phyloP scores from a whole-genome alignment of 2,797 vertebrate species.

The Scyliorhinus canicula region DNA sequence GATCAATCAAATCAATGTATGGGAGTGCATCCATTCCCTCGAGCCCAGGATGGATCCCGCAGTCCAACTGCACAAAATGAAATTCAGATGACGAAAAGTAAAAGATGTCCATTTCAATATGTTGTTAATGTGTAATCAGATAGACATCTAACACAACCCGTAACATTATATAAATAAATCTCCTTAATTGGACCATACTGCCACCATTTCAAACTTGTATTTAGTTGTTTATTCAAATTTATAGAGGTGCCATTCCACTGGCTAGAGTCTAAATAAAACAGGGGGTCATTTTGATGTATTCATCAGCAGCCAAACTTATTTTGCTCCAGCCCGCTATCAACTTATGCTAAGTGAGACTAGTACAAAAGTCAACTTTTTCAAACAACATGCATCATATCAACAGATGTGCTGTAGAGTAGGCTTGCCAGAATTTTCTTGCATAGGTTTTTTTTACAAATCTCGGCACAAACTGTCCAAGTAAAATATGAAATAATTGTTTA shows the following conservation, averaged over 20 bases:
- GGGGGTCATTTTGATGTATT: neutral
- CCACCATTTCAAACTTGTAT: neutral
- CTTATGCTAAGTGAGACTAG: neutral
- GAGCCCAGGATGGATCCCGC: conserved; percentile 87
- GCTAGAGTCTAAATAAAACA: neutral
- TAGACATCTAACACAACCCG: neutral
- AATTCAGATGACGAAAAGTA: neutral
- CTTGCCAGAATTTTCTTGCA: neutral
- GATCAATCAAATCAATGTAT: conserved; percentile 89
- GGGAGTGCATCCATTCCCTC: conserved; percentile 95
- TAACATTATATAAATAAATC: neutral
- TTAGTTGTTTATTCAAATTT: neutral
- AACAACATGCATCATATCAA: neutral
- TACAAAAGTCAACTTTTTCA: neutral
- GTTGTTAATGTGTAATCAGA: neutral
- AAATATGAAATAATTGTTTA: neutral
- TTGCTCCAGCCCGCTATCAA: neutral
- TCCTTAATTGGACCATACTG: neutral
- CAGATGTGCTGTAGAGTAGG: no score
- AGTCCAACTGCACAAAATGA: conserved; percentile 68
- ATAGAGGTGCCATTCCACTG: neutral
- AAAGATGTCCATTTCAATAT: neutral
- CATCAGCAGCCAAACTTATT: neutral
- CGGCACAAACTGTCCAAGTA: neutral
- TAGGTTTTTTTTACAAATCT: neutral